Conservation (phyloP, 2,888 invertebrate genomes). For the Ichneumoninae sp. region DNA sequence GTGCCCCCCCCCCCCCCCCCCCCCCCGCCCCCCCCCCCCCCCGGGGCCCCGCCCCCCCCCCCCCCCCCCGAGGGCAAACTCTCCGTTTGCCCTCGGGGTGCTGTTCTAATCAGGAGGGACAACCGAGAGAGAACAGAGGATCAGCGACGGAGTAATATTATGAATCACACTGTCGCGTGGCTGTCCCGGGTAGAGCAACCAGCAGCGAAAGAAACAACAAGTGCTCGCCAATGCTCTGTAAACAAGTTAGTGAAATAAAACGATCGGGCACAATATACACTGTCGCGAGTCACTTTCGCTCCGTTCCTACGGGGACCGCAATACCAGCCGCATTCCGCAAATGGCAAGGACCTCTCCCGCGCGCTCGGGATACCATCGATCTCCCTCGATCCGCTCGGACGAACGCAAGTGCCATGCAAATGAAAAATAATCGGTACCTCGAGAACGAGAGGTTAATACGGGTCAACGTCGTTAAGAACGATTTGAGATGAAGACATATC, state of each 20-base stretch:
- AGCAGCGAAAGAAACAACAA: slow-evolving; percentile 22
- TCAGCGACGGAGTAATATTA: slow-evolving; percentile 31
- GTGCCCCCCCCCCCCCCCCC: too few species aligned
- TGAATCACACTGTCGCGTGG: slow-evolving; percentile 19
- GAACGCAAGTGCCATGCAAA: slow-evolving; percentile 33
- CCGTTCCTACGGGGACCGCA: slow-evolving; percentile 63
- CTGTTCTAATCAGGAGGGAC: slow-evolving; percentile 12
- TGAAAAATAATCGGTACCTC: slow-evolving; percentile 48
- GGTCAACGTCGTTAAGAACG: slow-evolving; percentile 18
- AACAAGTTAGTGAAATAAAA: slow-evolving; percentile 10
- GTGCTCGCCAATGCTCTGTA: slow-evolving; percentile 17
- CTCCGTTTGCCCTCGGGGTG: slow-evolving; percentile 21
- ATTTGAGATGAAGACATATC: background rate
- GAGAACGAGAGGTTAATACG: slow-evolving; percentile 9
- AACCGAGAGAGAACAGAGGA: background rate
- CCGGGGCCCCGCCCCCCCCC: too few species aligned
- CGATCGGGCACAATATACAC: slow-evolving; percentile 36
- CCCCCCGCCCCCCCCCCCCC: too few species aligned
- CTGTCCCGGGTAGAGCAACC: background rate
- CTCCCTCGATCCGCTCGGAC: slow-evolving; percentile 59
- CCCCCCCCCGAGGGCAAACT: too few species aligned
- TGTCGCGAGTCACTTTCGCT: slow-evolving; percentile 71
- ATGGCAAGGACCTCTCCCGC: slow-evolving; percentile 63
- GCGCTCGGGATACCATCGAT: slow-evolving; percentile 61
- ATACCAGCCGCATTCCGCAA: slow-evolving; percentile 66